Percentiles rank a stretch among this genome's conserved stretches.
phyloP scores from a whole-genome alignment of 2,888 invertebrate genomes.

The Ormyrus labotus region DNA sequence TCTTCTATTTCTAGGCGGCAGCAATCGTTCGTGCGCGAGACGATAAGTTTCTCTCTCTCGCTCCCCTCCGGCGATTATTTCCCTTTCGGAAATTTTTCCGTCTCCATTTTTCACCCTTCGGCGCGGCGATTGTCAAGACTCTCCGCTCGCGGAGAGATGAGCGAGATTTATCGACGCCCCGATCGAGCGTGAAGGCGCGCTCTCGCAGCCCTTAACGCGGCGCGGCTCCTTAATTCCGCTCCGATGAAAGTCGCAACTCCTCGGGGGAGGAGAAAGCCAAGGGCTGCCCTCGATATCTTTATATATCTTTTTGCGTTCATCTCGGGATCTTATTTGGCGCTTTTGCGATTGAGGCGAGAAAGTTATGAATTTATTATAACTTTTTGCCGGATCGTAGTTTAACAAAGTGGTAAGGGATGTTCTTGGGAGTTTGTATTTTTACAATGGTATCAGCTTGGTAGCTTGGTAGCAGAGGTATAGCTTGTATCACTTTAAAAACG shows the following conservation, averaged over 20 bases:
- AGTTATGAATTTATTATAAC: too few species aligned
- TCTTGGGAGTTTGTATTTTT: too few species aligned
- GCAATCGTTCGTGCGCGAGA: background rate
- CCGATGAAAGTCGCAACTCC: conserved; percentile 53
- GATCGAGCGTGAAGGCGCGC: conserved; percentile 61
- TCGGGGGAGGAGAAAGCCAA: conserved; percentile 51
- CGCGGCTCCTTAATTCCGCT: conserved; percentile 64
- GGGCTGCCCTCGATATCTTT: conserved; percentile 34
- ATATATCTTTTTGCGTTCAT: background rate
- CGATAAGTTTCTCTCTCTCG: background rate
- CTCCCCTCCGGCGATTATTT: conserved; percentile 14
- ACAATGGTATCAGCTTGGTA: too few species aligned
- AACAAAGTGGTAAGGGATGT: too few species aligned
- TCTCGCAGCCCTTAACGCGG: conserved; percentile 48
- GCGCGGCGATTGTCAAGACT: background rate
- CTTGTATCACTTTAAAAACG: too few species aligned
- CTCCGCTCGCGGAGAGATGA: conserved; percentile 18
- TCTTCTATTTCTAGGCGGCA: conserved; percentile 1
- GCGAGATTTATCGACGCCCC: conserved; percentile 60
- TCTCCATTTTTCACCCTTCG: conserved; percentile 38
- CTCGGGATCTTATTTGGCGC: background rate
- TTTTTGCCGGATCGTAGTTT: too few species aligned
- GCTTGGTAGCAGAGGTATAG: too few species aligned
- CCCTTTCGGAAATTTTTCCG: conserved; percentile 36
- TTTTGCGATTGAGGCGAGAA: background rate